Percentiles rank a stretch among this genome's conserved stretches.
These are phyloP conservation scores for Centropus bengalensis DNA, from an alignment of 2,113 vertebrate genomes.

Conservation along the genomic window DNA sequence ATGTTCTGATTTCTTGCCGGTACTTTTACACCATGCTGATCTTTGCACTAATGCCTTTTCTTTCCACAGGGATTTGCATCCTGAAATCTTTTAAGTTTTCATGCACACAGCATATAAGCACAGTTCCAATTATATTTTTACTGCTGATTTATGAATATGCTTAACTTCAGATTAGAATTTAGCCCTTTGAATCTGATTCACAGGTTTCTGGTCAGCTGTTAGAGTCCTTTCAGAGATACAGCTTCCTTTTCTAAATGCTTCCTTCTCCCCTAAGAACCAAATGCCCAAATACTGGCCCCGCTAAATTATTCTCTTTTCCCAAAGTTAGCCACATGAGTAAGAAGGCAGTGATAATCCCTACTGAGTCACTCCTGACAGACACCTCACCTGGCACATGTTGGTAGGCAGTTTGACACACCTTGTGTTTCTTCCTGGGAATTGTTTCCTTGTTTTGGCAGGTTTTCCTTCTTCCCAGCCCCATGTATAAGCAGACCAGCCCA, in stretches of 20 bases:
- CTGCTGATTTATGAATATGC: background rate
- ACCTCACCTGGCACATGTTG: background rate
- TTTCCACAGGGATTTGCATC: background rate
- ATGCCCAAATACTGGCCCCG: background rate
- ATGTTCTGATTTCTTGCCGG: background rate
- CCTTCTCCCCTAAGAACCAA: background rate
- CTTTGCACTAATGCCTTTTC: background rate
- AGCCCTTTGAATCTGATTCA: background rate
- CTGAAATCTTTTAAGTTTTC: background rate
- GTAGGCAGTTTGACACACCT: background rate
- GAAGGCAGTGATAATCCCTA: background rate
- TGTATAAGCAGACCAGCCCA: background rate
- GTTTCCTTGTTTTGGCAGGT: background rate
- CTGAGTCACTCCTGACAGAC: background rate
- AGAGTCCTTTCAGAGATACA: background rate
- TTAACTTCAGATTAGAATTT: background rate
- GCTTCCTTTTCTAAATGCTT: background rate
- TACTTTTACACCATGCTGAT: background rate
- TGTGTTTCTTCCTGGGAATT: background rate
- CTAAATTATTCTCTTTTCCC: background rate
- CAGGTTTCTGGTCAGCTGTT: background rate
- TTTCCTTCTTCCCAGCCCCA: background rate
- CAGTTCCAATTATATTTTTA: background rate
- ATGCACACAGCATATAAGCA: background rate
- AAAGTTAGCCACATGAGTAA: background rate